Base-by-base conservation (phyloP, 2,797 vertebrate species). In the Sebastes jordani region DNA sequence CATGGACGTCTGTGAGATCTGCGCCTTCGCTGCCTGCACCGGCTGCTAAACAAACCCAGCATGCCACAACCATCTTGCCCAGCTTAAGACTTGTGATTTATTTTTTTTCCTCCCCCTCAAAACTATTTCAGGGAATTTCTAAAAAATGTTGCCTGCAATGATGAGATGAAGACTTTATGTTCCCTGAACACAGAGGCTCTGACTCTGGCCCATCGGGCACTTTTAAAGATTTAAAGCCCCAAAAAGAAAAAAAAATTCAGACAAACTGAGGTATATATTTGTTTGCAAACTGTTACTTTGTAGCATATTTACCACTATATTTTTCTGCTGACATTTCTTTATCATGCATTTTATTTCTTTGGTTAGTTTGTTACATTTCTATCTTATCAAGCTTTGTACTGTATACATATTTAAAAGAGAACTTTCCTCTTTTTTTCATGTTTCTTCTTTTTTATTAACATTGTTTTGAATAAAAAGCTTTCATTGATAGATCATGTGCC, bases 1-100 rank as follows among this genome's bases (percentile, higher is more conserved):
- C 7, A 2, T 93, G 54, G 95, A 96, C 8, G 81, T 96, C 67
- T 96, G 96, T 83, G 95, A 96, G 88, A 95, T 96, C 81, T 96
- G 96, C 25, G 95, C 95, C 6, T 96, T 93, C 4, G 95, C 94
- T 2, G 96, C 95, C 85, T 96, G 96, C 89, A 94, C 95, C 4
- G 96, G 96, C 25, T 96, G 95, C 81, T 96, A 89, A 89, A 85
- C 32, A 5, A 54, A 69, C 4, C 25, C 77, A 66, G 34, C 68
- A 46, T 16, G 34, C 59, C 42, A 7, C 7, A 62, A 74, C 27
- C 58, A 55, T 79, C 73, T 74, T 54, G 64, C 74, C 73, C 18
- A 42, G 49, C 81, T 88, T 78, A 11, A 65, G 16, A 77, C 49
- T 72, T 46, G 54, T 89, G 77, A 87, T 89, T 85, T 23, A 34